These are phyloP conservation scores for Aselliscus stoliczkanus DNA, from an alignment of 2,797 vertebrate genomes.

Conservation along the genomic window DNA sequence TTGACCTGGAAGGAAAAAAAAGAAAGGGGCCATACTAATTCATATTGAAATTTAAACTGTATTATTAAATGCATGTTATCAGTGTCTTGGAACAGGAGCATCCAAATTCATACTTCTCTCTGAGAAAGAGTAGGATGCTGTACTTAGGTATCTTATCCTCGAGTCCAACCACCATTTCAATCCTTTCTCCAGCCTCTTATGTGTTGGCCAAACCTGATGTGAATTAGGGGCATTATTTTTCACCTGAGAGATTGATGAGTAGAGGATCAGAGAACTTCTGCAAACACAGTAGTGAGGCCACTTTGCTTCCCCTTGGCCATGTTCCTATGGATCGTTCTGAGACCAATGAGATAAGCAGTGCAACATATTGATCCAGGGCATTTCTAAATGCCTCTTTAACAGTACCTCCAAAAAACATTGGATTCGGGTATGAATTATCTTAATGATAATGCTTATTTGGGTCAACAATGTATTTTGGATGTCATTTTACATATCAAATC, in stretches of 20 bases:
- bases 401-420: not conserved
- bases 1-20: not conserved
- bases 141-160: not conserved
- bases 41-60: not conserved
- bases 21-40: not conserved
- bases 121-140: not conserved
- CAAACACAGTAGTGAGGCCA: not conserved
- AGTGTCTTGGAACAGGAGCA: not conserved
- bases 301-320: not conserved
- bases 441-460: not conserved
- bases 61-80: not conserved
- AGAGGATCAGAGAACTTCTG: not conserved
- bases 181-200: not conserved
- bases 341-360: not conserved
- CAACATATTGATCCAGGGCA: not conserved
- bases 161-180: not conserved
- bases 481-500: not conserved
- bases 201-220: not conserved
- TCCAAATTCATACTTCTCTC: not conserved
- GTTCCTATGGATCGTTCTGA: not conserved
- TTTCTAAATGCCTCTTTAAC: not conserved
- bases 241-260: not conserved
- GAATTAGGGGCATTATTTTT: not conserved
- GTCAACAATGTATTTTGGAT: not conserved
- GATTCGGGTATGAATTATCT: not conserved